phyloP scores from a whole-genome alignment of 1,140 invertebrate species.

The Zaprionus africanus region DNA sequence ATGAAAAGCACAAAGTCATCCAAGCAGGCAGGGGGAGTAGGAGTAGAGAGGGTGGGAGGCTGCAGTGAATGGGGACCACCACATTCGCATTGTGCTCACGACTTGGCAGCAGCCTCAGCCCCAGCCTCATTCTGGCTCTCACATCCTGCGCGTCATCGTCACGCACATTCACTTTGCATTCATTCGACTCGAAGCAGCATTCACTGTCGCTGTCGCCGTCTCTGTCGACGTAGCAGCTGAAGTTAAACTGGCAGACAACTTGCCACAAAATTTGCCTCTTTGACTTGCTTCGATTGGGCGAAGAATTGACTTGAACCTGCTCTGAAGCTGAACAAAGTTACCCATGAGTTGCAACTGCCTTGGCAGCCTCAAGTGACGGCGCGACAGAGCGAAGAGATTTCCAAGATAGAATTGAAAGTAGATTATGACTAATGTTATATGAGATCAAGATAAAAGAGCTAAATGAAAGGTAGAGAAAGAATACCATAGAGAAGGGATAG shows the following conservation, averaged over 20 bases:
- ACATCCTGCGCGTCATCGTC: conserved; percentile 57
- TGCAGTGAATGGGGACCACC: conserved; percentile 17
- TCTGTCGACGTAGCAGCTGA: not conserved
- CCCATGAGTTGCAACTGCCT: not conserved
- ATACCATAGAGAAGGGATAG: no score
- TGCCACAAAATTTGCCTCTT: conserved; percentile 34
- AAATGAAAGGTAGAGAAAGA: no score
- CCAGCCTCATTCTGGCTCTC: conserved; percentile 1
- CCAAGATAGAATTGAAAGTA: no score
- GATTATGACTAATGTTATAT: no score
- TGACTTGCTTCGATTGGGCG: conserved; percentile 27
- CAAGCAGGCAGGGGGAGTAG: not conserved
- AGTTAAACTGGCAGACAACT: conserved; percentile 20
- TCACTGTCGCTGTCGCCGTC: conserved; percentile 12
- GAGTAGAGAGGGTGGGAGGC: not conserved
- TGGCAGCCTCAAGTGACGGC: not conserved
- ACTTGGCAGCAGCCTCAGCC: conserved; percentile 16
- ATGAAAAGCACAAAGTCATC: conserved; percentile 82
- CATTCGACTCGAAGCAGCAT: conserved; percentile 59
- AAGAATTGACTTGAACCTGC: conserved; percentile 34
- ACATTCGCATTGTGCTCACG: conserved; percentile 38
- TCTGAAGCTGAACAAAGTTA: not conserved
- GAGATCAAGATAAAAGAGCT: no score
- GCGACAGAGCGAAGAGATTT: no score
- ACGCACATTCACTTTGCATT: conserved; percentile 79